Conservation (phyloP, 2,797 vertebrate species). For the Eupleurogrammus muticus region DNA sequence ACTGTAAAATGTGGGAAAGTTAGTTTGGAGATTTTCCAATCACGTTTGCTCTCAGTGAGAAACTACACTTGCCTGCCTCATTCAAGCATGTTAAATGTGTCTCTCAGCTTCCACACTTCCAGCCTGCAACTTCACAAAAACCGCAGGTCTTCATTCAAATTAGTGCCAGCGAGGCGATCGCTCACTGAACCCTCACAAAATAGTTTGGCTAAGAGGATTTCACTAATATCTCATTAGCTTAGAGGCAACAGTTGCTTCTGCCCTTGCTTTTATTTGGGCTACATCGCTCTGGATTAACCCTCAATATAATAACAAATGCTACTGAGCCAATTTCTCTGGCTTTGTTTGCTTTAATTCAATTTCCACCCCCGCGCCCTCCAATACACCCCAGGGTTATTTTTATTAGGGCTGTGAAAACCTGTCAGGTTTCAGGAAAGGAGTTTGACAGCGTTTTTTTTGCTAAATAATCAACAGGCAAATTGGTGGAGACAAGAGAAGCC, state of each 20-base stretch:
- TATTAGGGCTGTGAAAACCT: constrained; percentile 34
- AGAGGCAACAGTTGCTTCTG: constrained; percentile 75
- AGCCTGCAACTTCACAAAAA: constrained; percentile 46
- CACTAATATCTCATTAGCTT: constrained; percentile 80
- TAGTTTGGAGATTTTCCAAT: constrained; percentile 1
- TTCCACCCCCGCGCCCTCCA: constrained; percentile 28
- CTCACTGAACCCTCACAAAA: constrained; percentile 78
- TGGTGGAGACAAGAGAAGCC: constrained; percentile 38
- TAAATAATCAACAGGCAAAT: constrained; percentile 48
- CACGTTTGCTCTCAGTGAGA: neutral
- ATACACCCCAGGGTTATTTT: constrained; percentile 37
- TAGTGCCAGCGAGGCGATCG: constrained; percentile 63
- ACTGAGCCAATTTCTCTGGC: constrained; percentile 71
- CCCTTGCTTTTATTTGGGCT: constrained; percentile 72
- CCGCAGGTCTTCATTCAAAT: constrained; percentile 60
- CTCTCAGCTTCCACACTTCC: constrained; percentile 47
- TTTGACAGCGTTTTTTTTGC: constrained; percentile 43
- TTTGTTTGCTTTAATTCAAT: constrained; percentile 76
- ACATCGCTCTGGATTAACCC: constrained; percentile 71
- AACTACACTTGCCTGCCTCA: constrained; percentile 18
- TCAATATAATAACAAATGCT: constrained; percentile 72
- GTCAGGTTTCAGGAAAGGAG: constrained; percentile 40
- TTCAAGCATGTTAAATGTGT: constrained; percentile 32
- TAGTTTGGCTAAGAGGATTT: constrained; percentile 81
- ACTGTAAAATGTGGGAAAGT: neutral